Base-by-base conservation (phyloP, 1,140 invertebrate species). In the Elysia chlorotica region DNA sequence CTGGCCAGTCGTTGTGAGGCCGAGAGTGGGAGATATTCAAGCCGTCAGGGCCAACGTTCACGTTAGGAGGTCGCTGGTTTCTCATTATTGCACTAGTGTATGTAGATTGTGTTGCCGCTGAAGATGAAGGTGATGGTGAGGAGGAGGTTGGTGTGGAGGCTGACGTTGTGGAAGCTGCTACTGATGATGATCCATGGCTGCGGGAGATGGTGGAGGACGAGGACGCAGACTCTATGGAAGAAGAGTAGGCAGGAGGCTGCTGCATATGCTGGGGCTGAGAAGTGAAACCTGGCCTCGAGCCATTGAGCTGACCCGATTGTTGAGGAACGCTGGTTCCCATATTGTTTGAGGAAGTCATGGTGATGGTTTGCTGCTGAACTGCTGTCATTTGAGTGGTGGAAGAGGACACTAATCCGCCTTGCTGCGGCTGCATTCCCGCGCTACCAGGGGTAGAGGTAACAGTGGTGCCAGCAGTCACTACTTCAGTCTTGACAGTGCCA, bases 1-100 rank as follows among this genome's bases (percentile, higher is more conserved):
- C 63, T 35, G 71, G 61, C 65, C 65, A 78, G 72, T 59, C 79
- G 1, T 70, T 28, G 66, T 76, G 75, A 62, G 75, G 71, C 10
- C 82, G 74, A 10, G 82, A 81, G 70, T 87, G 86, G 14, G 86
- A 85, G 67, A 88, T 88, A 74, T 88, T 88, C 14, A 88, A 73
- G n/a, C 87, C 87, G 59, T 88, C 87, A 1, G 87, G 87, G 33
- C 87, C 87, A 31, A 88, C 86, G 73, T 88, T 87, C 1, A 88
- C 87, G 76, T 88, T 88, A n/a, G 87, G 87, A 21, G 87, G 86
- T 74, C 86, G 80, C 73, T 87, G 86, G 67, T 83, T 85, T 28
- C 85, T 66, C 83, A 87, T 82, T 59, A 87, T 79, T 72, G 86
- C 78, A 82, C 85, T 87, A 25, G 84, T 86, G 71, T 83, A 86